A percentile compares a stretch with the other conserved stretches of the same genome.
Evolutionary conservation across 2,797 vertebrate genomes (phyloP).

Genomic region (Eupleurogrammus muticus): DNA sequence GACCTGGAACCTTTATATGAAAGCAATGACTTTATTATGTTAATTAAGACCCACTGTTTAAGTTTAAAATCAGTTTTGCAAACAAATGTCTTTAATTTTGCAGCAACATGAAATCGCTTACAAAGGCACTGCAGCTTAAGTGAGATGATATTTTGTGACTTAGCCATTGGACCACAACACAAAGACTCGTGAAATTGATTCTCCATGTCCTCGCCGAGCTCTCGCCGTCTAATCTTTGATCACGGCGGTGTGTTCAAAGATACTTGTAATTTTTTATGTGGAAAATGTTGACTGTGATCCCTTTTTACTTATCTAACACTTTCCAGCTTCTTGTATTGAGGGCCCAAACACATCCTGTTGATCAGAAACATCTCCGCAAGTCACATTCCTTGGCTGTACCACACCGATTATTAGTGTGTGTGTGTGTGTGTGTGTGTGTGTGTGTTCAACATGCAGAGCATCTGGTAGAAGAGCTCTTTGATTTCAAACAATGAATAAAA

Average conservation of each 20-base stretch:
- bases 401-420: constrained; percentile 56
- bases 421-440: too few relatives aligned
- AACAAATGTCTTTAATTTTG: constrained; percentile 3
- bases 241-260: constrained; percentile 55
- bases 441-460: constrained; percentile 24
- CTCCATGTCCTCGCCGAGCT: constrained; percentile 16
- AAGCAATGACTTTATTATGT: constrained; percentile 37
- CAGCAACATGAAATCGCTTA: constrained; percentile 15
- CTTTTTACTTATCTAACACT: constrained; percentile 23
- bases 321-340: constrained; percentile 10
- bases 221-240: constrained; percentile 35
- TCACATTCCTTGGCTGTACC: constrained; percentile 39
- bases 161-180: constrained; percentile 13
- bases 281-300: constrained; percentile 19
- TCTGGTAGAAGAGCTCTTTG: constrained; percentile 29
- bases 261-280: constrained; percentile 32
- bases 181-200: constrained; percentile 35
- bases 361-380: constrained; percentile 51
- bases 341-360: constrained; percentile 21
- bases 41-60: constrained; percentile 24
- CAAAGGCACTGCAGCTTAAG: constrained; percentile 12
- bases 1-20: constrained; percentile 30
- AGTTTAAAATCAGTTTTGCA: background rate
- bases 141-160: constrained; percentile 13
- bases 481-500: constrained; percentile 19